Evolutionary conservation across 2,797 vertebrate species (phyloP).

Genomic region (Crocidura indochinensis): DNA sequence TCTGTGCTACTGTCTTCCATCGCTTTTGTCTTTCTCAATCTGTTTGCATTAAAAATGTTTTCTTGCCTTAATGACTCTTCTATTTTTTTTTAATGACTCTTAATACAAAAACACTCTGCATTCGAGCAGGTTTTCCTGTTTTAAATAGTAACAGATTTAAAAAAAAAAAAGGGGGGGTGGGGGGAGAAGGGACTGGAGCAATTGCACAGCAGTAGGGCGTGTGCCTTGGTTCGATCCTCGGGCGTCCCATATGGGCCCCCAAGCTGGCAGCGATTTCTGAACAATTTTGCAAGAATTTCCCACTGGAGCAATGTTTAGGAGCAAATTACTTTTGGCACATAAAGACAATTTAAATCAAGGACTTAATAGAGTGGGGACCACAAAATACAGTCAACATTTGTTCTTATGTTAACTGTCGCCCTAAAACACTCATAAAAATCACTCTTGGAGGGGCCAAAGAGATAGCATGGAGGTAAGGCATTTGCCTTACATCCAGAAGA

Average conservation of each 20-base stretch:
- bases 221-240: no score
- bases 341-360: neutral
- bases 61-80: slow-evolving; percentile 24
- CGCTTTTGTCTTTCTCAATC: slow-evolving; percentile 41
- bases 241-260: no score
- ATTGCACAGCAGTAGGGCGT: no score
- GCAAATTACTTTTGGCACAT: slow-evolving; percentile 14
- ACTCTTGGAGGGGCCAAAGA: no score
- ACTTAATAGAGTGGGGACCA: neutral
- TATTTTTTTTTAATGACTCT: no score
- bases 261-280: no score
- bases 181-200: no score
- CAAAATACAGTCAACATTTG: neutral
- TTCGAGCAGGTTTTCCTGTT: no score
- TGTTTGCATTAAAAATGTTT: neutral
- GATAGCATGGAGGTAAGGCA: no score
- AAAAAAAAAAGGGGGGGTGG: slow-evolving; percentile 35
- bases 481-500: no score
- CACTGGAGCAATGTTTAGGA: slow-evolving; percentile 14
- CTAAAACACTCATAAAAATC: neutral
- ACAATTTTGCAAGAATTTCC: slow-evolving; percentile 53
- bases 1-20: neutral
- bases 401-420: neutral
- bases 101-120: no score
- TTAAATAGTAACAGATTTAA: no score